These are phyloP conservation scores for Calameuta filiformis DNA, from an alignment of 2,888 invertebrate genomes.

Conservation along the genomic window DNA sequence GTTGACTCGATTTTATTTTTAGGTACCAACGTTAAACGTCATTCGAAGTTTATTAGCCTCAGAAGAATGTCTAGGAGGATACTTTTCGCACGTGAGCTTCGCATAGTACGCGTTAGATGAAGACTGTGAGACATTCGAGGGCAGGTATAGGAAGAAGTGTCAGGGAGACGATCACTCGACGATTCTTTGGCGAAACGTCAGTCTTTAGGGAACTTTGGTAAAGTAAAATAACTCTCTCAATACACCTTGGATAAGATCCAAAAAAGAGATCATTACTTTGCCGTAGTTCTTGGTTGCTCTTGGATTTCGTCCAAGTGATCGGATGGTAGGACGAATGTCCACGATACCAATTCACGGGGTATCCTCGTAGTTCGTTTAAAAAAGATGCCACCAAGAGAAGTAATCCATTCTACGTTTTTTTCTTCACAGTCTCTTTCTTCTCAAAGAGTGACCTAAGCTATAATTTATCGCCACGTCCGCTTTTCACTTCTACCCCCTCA, in stretches of 20 bases:
- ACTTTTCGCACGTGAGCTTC: neutral
- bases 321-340: neutral
- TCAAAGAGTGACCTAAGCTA: neutral
- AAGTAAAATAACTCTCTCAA: conserved; percentile 25
- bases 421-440: neutral
- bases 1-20: conserved; percentile 3
- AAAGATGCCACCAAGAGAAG: neutral
- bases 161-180: neutral
- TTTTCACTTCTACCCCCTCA: neutral
- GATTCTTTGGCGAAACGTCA: neutral
- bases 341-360: neutral
- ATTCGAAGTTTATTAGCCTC: conserved; percentile 3
- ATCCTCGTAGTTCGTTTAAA: neutral
- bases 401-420: neutral
- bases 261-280: conserved; percentile 37
- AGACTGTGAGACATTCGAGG: neutral
- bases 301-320: conserved; percentile 31
- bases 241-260: conserved; percentile 32
- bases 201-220: conserved; percentile 11
- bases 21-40: neutral
- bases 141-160: neutral
- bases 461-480: neutral
- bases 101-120: neutral
- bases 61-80: neutral
- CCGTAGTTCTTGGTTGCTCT: conserved; percentile 25